phyloP scores from a whole-genome alignment of 2,797 vertebrate species.

The Jordanella pulchra region DNA sequence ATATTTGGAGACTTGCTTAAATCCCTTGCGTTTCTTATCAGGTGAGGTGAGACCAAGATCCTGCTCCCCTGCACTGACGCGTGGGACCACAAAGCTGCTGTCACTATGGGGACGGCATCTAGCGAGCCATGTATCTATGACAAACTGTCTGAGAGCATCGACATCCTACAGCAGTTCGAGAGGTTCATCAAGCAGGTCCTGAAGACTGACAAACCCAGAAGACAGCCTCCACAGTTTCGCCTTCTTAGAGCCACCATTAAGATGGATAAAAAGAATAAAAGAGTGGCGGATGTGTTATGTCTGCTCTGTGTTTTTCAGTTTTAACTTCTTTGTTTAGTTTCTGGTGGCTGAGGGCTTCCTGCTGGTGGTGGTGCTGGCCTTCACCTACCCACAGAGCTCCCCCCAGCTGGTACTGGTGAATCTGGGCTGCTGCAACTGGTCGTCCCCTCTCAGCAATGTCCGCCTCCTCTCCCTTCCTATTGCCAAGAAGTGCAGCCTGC shows the following conservation, averaged over 20 bases:
- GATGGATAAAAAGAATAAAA: conserved; percentile 65
- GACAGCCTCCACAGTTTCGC: conserved; percentile 87
- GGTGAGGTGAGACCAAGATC: conserved; percentile 50
- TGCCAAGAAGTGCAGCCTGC: conserved; percentile 92
- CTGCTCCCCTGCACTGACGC: neutral
- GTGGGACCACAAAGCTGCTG: conserved; percentile 1
- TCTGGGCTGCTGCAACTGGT: conserved; percentile 84
- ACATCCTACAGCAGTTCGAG: conserved; percentile 93
- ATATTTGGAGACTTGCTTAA: neutral
- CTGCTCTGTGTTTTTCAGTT: neutral
- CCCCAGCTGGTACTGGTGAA: conserved; percentile 81
- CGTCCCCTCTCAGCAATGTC: conserved; percentile 87
- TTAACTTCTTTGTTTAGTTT: conserved; percentile 71
- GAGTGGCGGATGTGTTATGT: neutral
- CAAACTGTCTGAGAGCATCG: conserved; percentile 92
- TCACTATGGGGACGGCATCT: conserved; percentile 85
- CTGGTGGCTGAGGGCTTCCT: conserved; percentile 84
- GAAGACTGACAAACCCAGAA: conserved; percentile 91
- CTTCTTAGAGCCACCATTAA: conserved; percentile 83
- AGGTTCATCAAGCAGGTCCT: conserved; percentile 93
- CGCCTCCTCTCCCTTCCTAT: conserved; percentile 91
- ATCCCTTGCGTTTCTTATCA: conserved; percentile 6
- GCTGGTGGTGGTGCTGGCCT: conserved; percentile 84
- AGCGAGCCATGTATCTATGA: conserved; percentile 94
- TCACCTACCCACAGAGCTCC: conserved; percentile 85